Base-by-base conservation (phyloP, 2,797 vertebrate species). In the Pteronotus mesoamericanus region DNA sequence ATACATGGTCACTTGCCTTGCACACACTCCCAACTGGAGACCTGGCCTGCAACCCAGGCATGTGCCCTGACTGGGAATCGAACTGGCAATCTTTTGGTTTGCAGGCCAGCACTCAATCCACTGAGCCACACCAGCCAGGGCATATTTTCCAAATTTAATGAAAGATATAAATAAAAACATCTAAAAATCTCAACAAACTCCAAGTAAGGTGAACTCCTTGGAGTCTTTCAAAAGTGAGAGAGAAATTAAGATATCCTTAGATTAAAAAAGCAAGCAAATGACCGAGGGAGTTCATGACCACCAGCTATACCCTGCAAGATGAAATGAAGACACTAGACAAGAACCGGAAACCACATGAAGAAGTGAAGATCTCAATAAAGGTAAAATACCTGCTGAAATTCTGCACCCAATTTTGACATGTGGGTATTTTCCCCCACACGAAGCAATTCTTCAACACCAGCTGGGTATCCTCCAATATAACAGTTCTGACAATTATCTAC, bases 101-200 rank as follows among this genome's bases (percentile, higher is more conserved):
- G 1, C 59, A 32, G 59, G 26, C 5, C 26, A 61, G 29, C 11
- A 14, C 59, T 32, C 59, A 32, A 14, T 59, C 26, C 26, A 32
- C 26, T 61, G 59, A 61, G 26, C 29, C 26, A 32, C 59, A 61
- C 26, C 59, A 61, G 59, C 26, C 59, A 29, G 59, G 59, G 59
- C 11, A n/a, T n/a, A 69, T 15, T 39, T 66, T 16, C 46, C 34
- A 69, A 51, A 53, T 11, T 68, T 39, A 15, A 29, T 51, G n/a
- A 85, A 68, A 51, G 22, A 51, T 34, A 53, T 59, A n/a, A 75
- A 46, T 34, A 59, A 34, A 74, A 46, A 69, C 83, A 53, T 53
- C 24, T 53, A 68, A 61, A 21, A 87, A 61, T 42, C 21, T 87
- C n/a, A 46, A 44, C 32, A 74, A 86, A 87, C 46, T 69, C 34